phyloP scores from a whole-genome alignment of 92 coral and sea anemone genomes.

The Epizoanthus rinbou region DNA sequence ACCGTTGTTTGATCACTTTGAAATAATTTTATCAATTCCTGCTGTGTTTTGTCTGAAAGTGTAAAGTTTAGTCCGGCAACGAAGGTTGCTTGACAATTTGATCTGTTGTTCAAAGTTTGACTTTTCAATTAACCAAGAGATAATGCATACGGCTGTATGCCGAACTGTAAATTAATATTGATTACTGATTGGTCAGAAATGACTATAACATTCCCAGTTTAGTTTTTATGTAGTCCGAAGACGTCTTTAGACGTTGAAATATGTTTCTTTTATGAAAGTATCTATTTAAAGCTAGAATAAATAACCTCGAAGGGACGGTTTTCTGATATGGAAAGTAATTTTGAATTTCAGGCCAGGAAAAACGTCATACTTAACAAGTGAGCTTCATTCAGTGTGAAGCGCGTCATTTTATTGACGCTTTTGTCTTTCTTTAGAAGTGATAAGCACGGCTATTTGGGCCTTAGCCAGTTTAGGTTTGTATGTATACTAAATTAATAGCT shows the following conservation, averaged over 20 bases:
- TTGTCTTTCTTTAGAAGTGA: constrained; percentile 9
- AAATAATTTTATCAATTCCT: background rate
- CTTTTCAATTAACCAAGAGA: constrained; percentile 5
- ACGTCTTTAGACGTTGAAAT: too few relatives aligned
- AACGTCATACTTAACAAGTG: background rate
- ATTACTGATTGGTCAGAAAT: too few relatives aligned
- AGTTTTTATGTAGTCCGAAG: too few relatives aligned
- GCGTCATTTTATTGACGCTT: constrained; percentile 1
- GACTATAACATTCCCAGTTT: too few relatives aligned
- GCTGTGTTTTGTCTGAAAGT: constrained; percentile 1
- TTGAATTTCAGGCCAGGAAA: background rate
- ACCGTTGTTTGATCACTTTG: background rate
- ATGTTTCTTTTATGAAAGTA: too few relatives aligned
- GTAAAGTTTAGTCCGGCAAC: constrained; percentile 1
- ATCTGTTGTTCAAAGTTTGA: background rate
- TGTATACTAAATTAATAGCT: constrained; percentile 22
- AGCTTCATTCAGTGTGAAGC: background rate
- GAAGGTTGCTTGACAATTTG: background rate
- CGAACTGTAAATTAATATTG: background rate
- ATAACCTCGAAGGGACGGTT: background rate
- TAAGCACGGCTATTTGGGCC: background rate
- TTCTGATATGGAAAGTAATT: background rate
- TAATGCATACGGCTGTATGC: background rate
- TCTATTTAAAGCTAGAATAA: background rate
- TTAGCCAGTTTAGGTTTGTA: background rate